Evolutionary conservation across 53 echinoderm and acorn worm species (phyloP).

Genomic region (Henricia sp.): DNA sequence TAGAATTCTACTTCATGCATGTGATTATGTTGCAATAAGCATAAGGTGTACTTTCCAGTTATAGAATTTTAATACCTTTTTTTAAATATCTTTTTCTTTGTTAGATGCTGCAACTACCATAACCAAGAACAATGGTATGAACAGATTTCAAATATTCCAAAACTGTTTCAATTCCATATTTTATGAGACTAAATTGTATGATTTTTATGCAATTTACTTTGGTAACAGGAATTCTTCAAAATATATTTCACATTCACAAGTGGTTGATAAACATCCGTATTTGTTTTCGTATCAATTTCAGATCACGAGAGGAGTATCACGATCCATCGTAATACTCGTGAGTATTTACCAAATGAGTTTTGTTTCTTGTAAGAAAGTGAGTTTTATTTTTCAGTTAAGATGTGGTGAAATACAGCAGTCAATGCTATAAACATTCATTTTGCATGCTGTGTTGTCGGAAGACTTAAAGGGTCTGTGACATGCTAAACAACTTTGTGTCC

Average conservation of each 20-base stretch:
- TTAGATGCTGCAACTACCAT: constrained; percentile 62
- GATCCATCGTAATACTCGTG: constrained; percentile 55
- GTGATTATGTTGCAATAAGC: too few species aligned
- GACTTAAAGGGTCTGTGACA: too few species aligned
- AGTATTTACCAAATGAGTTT: neutral
- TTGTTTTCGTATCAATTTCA: constrained; percentile 1
- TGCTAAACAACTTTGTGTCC: too few species aligned
- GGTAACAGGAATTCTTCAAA: neutral
- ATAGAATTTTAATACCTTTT: neutral
- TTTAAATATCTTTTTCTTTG: constrained; percentile 12
- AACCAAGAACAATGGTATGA: constrained; percentile 49
- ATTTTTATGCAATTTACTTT: neutral
- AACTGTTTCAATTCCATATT: neutral
- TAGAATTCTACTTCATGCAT: too few species aligned
- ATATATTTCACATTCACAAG: neutral
- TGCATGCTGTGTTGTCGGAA: too few species aligned
- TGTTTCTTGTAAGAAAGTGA: too few species aligned
- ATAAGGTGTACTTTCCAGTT: neutral
- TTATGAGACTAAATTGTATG: neutral
- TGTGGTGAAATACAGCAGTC: too few species aligned
- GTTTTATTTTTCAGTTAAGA: too few species aligned
- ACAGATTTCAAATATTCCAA: neutral
- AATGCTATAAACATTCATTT: too few species aligned
- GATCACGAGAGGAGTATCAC: constrained; percentile 36
- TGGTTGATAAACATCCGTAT: neutral